Evolutionary conservation across 2,113 vertebrate genomes (phyloP).

Genomic region (Setophaga kirtlandii): DNA sequence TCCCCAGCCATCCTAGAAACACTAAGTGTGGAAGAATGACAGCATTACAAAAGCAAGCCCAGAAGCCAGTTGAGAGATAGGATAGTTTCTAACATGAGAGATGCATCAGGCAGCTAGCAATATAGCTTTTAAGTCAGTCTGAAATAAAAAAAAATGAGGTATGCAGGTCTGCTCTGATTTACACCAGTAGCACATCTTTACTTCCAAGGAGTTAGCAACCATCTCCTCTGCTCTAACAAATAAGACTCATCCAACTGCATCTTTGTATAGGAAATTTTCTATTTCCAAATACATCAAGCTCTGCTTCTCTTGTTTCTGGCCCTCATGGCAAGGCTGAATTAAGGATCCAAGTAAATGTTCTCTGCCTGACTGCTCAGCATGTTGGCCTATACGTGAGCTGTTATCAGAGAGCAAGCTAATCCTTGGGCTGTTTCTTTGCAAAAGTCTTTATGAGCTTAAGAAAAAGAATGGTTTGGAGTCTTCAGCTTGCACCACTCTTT

Average conservation of each 20-base stretch:
- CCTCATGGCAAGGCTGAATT: neutral
- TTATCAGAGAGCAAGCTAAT: neutral
- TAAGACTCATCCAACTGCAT: neutral
- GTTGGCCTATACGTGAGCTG: neutral
- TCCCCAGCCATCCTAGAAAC: neutral
- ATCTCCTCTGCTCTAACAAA: neutral
- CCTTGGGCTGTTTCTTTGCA: neutral
- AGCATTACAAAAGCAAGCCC: neutral
- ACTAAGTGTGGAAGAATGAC: neutral
- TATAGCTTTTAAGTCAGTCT: neutral
- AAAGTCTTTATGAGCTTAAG: neutral
- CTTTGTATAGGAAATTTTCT: neutral
- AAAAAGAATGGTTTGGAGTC: neutral
- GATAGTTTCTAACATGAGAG: neutral
- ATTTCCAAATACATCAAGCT: neutral
- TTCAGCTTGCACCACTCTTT: neutral
- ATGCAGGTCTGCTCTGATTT: neutral
- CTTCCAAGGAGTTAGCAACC: neutral
- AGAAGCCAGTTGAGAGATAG: neutral
- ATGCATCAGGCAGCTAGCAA: neutral
- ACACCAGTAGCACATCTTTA: neutral
- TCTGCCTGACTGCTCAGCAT: neutral
- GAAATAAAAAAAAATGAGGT: neutral
- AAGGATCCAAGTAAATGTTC: neutral
- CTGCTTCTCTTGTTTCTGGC: neutral